These are phyloP conservation scores for Gymnarchus niloticus DNA, from an alignment of 2,113 vertebrate species.

Conservation along the genomic window DNA sequence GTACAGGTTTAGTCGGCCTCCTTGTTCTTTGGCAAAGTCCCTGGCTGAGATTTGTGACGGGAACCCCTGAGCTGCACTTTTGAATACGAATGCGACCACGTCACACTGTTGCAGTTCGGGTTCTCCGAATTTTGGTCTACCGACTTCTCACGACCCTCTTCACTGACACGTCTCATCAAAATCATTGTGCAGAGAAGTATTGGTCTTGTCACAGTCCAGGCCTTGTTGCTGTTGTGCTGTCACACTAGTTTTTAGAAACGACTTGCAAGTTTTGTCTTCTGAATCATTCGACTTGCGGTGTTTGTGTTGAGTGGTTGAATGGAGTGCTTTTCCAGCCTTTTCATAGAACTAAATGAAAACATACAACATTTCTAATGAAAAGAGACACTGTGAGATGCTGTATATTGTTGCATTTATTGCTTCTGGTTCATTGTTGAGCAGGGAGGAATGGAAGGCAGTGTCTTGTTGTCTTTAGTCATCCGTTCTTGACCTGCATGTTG, in stretches of 20 bases:
- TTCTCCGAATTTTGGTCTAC: no score
- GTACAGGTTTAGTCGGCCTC: not conserved
- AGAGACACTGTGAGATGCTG: not conserved
- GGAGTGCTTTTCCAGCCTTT: not conserved
- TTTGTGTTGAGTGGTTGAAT: slow-evolving; percentile 6
- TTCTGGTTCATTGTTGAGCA: not conserved
- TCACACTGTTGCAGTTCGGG: no score
- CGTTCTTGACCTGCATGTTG: not conserved
- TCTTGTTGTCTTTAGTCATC: not conserved
- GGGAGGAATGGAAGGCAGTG: not conserved
- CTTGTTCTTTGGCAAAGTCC: not conserved
- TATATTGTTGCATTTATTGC: not conserved
- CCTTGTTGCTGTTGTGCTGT: not conserved
- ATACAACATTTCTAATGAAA: not conserved
- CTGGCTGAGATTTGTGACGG: not conserved
- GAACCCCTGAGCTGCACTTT: no score
- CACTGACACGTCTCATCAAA: no score
- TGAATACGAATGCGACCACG: no score
- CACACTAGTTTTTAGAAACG: not conserved
- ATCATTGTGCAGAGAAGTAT: no score
- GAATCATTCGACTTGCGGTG: not conserved
- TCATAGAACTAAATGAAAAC: slow-evolving; percentile 2
- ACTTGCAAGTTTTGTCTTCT: not conserved
- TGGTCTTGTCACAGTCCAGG: no score
- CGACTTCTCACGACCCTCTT: no score